Base-by-base conservation (phyloP, 2,113 vertebrate genomes). In the Saccopteryx bilineata region DNA sequence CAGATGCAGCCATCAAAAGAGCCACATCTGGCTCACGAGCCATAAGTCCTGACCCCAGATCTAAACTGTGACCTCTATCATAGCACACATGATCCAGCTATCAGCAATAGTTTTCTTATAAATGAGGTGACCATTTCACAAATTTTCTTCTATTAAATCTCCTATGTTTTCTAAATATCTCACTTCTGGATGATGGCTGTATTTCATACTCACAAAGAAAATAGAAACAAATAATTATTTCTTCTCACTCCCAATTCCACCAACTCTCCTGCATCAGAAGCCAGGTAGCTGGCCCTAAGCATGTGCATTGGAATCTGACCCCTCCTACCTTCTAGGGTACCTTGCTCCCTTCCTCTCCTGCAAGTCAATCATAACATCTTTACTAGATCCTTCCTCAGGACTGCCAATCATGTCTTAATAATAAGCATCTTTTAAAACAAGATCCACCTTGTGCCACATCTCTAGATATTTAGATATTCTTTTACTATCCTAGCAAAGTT, bases 281-380 rank as follows among this genome's bases (percentile, higher is more conserved):
- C 6, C 58, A 50, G 5, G 3, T 8, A 60, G 48, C 7, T 18
- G n/a, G 6, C n/a, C n/a, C 60, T 9, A 26, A 60, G 46, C 0
- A 0, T 0, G 5, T 26, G 63, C 2, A 0, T 18, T 23, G 46
- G 58, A 68, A 23, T 31, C 48, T 5, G 9, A 2, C 5, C 63
- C 24, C 60, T 63, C 3, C 7, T 5, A 10, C 1, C n/a, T 56
- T 39, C 21, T 68, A 54, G 1, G 19, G 14, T 17, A 63, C 21
- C n/a, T 87, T 46, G 14, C 9, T 63, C 39, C 14, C 6, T 48
- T 56, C 46, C 17, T 80, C 48, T 93, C 54, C 23, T 17, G 5
- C 1, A 31, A 23, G 26, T 63, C 60, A 31, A 5, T 46, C 54
- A 72, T 60, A 61, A 71, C 60, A 14, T 19, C n/a, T 81, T 60